Base-by-base conservation (phyloP, 2,888 invertebrate genomes). In the Dolomedes plantarius region DNA sequence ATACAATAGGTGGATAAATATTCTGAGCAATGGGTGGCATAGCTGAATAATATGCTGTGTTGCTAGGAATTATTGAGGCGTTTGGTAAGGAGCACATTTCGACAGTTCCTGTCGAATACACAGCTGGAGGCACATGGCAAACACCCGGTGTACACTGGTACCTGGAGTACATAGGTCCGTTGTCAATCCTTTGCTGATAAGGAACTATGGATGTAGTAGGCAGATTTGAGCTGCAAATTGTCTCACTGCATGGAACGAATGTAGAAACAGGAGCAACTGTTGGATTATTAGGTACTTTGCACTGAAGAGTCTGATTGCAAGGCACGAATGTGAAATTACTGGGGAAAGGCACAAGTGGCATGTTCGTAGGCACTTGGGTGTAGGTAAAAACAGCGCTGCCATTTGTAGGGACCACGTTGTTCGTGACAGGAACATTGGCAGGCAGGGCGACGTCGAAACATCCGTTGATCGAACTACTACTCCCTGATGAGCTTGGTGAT, bases 131-230 rank as follows among this genome's bases (percentile, higher is more conserved):
- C 5, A 75, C 29, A 3, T 64, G 80, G 46, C 80, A 80, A 2
- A 80, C 67, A 28, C 80, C 50, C 5, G 80, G 73, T 16, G 73
- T 46, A 32, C 80, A 80, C n/a, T 74, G 81, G 0, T 69, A 19
- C 0, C 73, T 67, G 16, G 73, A 36, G n/a, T n/a, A n/a, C n/a
- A 36, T 11, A 46, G 6, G 16, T 46, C 79, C 81, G 50, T 50
- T 81, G 9, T 74, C n/a, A 13, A 81, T 36, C 31, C 81, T 81
- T 13, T 46, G 74, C 1, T 36, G 41, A 11, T 65, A 72, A n/a
- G 74, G 75, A 16, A 81, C 75, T 36, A 69, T n/a, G 7, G 50
- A 28, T 0, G 81, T 36, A 16, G 36, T 62, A 2, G 81, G 50
- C n/a, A 78, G 6, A 0, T 69, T n/a, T 1, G 36, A 19, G 23